Percentiles rank a stretch among this genome's conserved stretches.
Conservation (phyloP, 2,888 invertebrate species). For the Apeira syringaria region DNA sequence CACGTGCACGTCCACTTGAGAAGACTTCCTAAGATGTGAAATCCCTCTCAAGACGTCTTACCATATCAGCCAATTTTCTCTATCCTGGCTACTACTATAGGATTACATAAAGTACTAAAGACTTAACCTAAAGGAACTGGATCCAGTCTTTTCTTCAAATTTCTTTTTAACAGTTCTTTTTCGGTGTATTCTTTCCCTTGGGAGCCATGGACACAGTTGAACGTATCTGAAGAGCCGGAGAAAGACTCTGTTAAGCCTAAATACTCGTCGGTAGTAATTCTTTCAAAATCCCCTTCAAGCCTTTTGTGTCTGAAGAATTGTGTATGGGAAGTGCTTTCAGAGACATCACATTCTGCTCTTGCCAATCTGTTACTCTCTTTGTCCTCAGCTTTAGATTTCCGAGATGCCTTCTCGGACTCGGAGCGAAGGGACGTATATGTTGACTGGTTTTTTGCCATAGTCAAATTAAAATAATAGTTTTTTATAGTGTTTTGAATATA, state of each 20-base stretch:
- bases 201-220: constrained; percentile 52
- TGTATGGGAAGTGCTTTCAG: constrained; percentile 51
- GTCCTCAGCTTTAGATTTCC: constrained; percentile 5
- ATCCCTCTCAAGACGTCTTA: too few relatives aligned
- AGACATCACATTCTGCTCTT: constrained; percentile 37
- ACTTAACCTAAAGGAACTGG: constrained; percentile 43
- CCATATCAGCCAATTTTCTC: too few relatives aligned
- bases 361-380: constrained; percentile 30
- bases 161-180: constrained; percentile 52
- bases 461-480: too few relatives aligned
- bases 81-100: too few relatives aligned
- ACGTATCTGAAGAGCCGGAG: constrained; percentile 55
- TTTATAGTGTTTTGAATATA: too few relatives aligned
- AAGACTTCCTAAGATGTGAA: too few relatives aligned
- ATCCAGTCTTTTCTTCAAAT: constrained; percentile 56
- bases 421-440: constrained; percentile 4
- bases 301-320: constrained; percentile 47
- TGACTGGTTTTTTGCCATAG: constrained; percentile 1
- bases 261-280: constrained; percentile 50
- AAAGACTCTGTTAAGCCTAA: constrained; percentile 48
- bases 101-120: too few relatives aligned
- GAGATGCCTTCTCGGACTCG: constrained; percentile 6
- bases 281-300: constrained; percentile 35
- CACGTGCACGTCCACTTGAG: too few relatives aligned
- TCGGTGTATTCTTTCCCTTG: constrained; percentile 52